phyloP scores from a whole-genome alignment of 1,140 invertebrate genomes.

The Dinoponera quadriceps region DNA sequence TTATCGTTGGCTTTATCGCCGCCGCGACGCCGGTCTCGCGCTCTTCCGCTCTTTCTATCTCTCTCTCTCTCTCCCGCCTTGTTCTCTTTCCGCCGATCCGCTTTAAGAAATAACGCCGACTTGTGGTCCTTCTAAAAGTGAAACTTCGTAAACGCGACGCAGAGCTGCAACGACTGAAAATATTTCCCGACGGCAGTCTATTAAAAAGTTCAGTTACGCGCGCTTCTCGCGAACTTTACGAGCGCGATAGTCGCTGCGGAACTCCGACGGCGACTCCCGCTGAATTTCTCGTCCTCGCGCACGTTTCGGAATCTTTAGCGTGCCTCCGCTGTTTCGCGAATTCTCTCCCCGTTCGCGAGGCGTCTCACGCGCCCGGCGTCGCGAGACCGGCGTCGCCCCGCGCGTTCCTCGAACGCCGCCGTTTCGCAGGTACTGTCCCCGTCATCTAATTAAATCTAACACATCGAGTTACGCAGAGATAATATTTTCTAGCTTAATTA shows the following conservation, averaged over 20 bases:
- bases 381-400: slow-evolving; percentile 44
- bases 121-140: slow-evolving; percentile 20
- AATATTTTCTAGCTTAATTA: slow-evolving; percentile 79
- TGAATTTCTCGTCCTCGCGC: neutral
- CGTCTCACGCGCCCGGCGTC: neutral
- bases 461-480: slow-evolving; percentile 77
- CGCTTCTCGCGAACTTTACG: slow-evolving; percentile 25
- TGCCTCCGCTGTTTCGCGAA: neutral
- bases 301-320: neutral
- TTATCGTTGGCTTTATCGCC: too few species aligned
- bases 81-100: neutral
- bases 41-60: too few species aligned
- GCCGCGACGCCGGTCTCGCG: slow-evolving; percentile 40
- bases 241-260: neutral
- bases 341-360: neutral
- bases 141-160: slow-evolving; percentile 20
- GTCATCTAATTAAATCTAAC: slow-evolving; percentile 76
- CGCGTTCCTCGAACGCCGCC: slow-evolving; percentile 64
- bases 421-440: slow-evolving; percentile 73
- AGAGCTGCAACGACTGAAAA: slow-evolving; percentile 21
- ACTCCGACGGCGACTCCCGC: neutral
- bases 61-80: neutral
- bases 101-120: slow-evolving; percentile 52
- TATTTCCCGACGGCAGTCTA: slow-evolving; percentile 40
- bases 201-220: slow-evolving; percentile 17